phyloP scores from a whole-genome alignment of 1,140 invertebrate genomes.

The Pseudobourletiella spinata region DNA sequence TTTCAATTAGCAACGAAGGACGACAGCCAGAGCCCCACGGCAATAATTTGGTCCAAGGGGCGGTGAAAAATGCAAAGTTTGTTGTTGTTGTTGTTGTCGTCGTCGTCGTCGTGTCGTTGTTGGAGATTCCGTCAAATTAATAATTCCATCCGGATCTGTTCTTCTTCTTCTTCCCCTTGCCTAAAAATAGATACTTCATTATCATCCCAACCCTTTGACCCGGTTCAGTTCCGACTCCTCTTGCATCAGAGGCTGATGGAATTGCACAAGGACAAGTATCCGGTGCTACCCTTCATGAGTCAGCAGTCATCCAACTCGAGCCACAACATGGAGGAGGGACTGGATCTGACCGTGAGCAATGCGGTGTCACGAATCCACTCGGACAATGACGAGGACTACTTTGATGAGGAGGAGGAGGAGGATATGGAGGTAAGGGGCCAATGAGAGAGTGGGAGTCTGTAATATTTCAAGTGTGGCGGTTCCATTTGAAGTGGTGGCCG shows the following conservation, averaged over 20 bases:
- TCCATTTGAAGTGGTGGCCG: too few relatives aligned
- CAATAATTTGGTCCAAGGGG: neutral
- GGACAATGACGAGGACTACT: slow-evolving; percentile 50
- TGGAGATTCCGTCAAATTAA: too few relatives aligned
- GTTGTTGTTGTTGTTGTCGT: too few relatives aligned
- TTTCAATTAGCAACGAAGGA: too few relatives aligned
- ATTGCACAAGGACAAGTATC: slow-evolving; percentile 68
- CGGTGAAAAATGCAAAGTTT: neutral
- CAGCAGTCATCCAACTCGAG: slow-evolving; percentile 59
- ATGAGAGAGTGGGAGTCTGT: too few relatives aligned
- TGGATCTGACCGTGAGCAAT: slow-evolving; percentile 50
- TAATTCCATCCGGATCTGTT: neutral
- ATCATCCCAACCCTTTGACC: slow-evolving; percentile 58
- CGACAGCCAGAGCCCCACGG: too few relatives aligned
- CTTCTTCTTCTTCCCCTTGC: neutral
- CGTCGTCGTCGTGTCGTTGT: too few relatives aligned
- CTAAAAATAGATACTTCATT: slow-evolving; percentile 27
- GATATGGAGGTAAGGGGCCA: slow-evolving; percentile 25
- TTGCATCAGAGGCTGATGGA: slow-evolving; percentile 78
- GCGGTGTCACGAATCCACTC: slow-evolving; percentile 46
- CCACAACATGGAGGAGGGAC: slow-evolving; percentile 59
- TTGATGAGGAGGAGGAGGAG: slow-evolving; percentile 43
- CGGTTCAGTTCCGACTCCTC: slow-evolving; percentile 76
- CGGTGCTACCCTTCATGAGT: slow-evolving; percentile 48
- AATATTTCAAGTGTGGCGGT: too few relatives aligned